A percentile compares a stretch with the other conserved stretches of the same genome.
These are phyloP conservation scores for Pseudocheirus occidentalis DNA, from an alignment of 2,797 vertebrate species.

Conservation along the genomic window DNA sequence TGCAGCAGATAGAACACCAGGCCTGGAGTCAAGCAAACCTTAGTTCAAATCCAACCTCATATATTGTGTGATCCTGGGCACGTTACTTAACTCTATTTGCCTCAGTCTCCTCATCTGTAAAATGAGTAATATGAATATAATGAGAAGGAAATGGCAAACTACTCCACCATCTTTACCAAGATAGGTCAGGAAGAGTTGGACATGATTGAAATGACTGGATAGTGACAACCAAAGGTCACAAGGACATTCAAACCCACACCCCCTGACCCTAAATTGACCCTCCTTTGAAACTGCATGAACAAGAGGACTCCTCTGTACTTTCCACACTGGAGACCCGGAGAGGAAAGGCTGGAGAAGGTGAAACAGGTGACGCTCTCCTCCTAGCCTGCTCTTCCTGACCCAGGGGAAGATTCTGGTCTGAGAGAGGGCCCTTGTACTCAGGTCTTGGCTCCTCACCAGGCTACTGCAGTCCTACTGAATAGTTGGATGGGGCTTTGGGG, in stretches of 20 bases:
- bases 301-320: conserved; percentile 36
- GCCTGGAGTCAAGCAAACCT: neutral
- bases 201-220: neutral
- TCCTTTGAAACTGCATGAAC: neutral
- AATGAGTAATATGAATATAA: neutral
- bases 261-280: neutral
- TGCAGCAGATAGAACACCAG: neutral
- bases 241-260: accelerated
- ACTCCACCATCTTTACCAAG: neutral
- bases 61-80: neutral
- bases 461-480: conserved; percentile 42
- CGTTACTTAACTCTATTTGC: neutral
- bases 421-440: conserved; percentile 20
- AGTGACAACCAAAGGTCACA: neutral
- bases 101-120: neutral
- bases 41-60: neutral
- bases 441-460: conserved; percentile 43
- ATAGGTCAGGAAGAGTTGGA: neutral
- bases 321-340: neutral
- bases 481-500: conserved; percentile 14
- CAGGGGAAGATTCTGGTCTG: no score
- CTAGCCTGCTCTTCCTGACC: no score
- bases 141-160: neutral
- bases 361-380: no score
- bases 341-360: neutral